A percentile compares a stretch with the other conserved stretches of the same genome.
These are phyloP conservation scores for Engystomops pustulosus DNA, from an alignment of 2,113 vertebrate genomes.

Conservation along the genomic window DNA sequence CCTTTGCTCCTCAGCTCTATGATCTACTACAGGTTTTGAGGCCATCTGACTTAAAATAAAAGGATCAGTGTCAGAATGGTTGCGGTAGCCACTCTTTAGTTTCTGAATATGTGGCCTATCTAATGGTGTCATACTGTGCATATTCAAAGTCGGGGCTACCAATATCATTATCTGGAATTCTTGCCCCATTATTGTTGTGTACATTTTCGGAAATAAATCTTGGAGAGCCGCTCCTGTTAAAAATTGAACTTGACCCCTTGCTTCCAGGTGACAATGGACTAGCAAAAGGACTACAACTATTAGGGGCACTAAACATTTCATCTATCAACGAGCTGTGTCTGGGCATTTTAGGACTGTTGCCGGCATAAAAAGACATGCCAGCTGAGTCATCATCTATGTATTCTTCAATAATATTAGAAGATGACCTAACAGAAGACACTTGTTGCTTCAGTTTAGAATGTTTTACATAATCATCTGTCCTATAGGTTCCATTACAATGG, in stretches of 20 bases:
- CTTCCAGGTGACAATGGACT: constrained; percentile 71
- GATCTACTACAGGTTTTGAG: constrained; percentile 65
- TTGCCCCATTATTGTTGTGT: constrained; percentile 62
- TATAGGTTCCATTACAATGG: constrained; percentile 74
- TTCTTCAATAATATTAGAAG: constrained; percentile 71
- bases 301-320: constrained; percentile 71
- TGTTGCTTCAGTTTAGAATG: constrained; percentile 74
- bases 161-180: constrained; percentile 65
- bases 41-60: constrained; percentile 80
- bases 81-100: constrained; percentile 65
- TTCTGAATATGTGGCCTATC: constrained; percentile 69
- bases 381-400: constrained; percentile 74
- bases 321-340: constrained; percentile 78
- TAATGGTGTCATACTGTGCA: constrained; percentile 69
- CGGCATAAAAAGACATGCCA: constrained; percentile 73
- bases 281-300: constrained; percentile 72
- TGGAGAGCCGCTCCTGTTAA: constrained; percentile 74
- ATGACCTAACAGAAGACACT: constrained; percentile 71
- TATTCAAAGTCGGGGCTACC: constrained; percentile 59
- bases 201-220: constrained; percentile 81
- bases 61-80: constrained; percentile 79
- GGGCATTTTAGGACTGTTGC: constrained; percentile 73
- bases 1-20: constrained; percentile 66
- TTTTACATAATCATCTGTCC: constrained; percentile 73
- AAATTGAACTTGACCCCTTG: constrained; percentile 77